These are phyloP conservation scores for Pseudomyrmex sp. DNA, from an alignment of 1,140 invertebrate species.

Conservation along the genomic window DNA sequence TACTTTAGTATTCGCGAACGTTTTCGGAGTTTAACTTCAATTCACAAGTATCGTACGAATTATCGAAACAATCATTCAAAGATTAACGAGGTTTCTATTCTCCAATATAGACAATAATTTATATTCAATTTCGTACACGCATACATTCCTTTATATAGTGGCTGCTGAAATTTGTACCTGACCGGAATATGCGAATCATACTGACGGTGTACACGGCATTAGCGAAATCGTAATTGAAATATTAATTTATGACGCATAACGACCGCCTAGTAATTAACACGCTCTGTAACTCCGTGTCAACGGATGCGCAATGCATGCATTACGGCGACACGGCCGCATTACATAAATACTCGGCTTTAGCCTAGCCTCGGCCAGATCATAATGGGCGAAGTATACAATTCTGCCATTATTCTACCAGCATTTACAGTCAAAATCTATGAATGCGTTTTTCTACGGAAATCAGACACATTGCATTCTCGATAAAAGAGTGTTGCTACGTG, in stretches of 20 bases:
- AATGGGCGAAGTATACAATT: constrained; percentile 81
- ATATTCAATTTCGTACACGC: constrained; percentile 37
- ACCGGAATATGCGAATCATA: constrained; percentile 59
- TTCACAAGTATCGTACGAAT: constrained; percentile 31
- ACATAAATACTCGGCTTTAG: constrained; percentile 82
- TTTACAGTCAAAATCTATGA: constrained; percentile 71
- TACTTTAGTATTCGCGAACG: neutral
- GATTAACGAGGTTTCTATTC: constrained; percentile 54
- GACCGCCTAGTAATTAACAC: constrained; percentile 81
- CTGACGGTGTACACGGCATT: constrained; percentile 74
- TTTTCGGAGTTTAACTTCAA: neutral
- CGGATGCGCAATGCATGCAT: constrained; percentile 82
- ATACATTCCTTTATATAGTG: neutral
- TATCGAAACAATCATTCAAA: constrained; percentile 34
- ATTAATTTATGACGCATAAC: constrained; percentile 82
- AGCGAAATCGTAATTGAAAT: constrained; percentile 81
- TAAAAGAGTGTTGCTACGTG: constrained; percentile 30
- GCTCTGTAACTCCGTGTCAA: constrained; percentile 78
- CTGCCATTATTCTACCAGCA: constrained; percentile 77
- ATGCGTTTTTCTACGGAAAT: neutral
- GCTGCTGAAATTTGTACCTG: constrained; percentile 34
- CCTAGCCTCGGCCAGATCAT: constrained; percentile 78
- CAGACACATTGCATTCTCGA: neutral
- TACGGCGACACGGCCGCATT: constrained; percentile 77
- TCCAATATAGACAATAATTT: constrained; percentile 44